A percentile compares a stretch with the other conserved stretches of the same genome.
Conservation (phyloP, 2,797 vertebrate genomes). For the Leuciscus waleckii region DNA sequence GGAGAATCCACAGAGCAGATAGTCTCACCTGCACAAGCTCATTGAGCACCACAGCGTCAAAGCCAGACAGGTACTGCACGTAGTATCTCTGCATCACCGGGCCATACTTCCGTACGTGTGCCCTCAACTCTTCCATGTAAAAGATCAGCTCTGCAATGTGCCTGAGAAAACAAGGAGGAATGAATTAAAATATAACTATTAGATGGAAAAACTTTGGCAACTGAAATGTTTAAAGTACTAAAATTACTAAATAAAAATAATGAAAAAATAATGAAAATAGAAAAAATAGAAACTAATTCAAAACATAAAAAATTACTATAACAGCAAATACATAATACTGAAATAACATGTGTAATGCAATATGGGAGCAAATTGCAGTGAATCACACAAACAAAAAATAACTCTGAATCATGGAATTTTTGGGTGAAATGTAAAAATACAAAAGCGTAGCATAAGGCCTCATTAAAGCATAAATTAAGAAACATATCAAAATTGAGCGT, state of each 20-base stretch:
- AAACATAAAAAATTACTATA: not conserved
- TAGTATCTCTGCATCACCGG: conserved; percentile 99
- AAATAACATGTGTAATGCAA: not conserved
- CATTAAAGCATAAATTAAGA: not conserved
- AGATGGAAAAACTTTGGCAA: not conserved
- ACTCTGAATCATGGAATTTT: too few relatives aligned
- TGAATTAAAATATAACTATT: not conserved
- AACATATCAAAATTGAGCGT: not conserved
- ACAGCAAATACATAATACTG: not conserved
- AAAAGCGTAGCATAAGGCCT: not conserved
- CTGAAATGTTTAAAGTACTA: not conserved
- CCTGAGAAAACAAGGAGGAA: conserved; percentile 68
- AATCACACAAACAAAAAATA: not conserved
- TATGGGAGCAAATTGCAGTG: not conserved
- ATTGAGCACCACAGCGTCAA: conserved; percentile 97
- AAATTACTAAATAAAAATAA: not conserved
- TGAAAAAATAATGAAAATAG: too few relatives aligned
- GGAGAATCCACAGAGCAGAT: not conserved
- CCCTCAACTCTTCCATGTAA: conserved; percentile 98
- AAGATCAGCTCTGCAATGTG: conserved; percentile 98
- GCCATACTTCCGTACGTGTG: conserved; percentile 93
- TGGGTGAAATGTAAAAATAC: not conserved
- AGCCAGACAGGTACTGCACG: conserved; percentile 96
- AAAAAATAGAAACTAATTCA: too few relatives aligned
- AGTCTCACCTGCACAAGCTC: conserved; percentile 93